phyloP scores from a whole-genome alignment of 1,140 invertebrate genomes.

The Leptinotarsa defecta region DNA sequence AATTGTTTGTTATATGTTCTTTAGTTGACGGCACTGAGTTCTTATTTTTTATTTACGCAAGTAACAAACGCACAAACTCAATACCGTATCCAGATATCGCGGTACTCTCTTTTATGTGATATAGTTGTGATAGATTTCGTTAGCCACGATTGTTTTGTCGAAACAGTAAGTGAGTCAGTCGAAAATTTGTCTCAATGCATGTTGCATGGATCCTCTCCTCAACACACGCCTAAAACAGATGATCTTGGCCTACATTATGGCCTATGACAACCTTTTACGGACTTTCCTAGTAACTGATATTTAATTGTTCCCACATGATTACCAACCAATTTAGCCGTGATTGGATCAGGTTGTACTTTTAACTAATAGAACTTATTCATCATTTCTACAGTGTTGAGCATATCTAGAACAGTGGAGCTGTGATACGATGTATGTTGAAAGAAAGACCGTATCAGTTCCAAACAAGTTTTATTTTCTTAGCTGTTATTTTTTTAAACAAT shows the following conservation, averaged over 20 bases:
- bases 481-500: too few species aligned
- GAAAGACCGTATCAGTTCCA: too few species aligned
- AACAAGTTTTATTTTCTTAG: too few species aligned
- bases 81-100: slow-evolving; percentile 40
- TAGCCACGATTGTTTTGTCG: background rate
- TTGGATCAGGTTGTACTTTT: too few species aligned
- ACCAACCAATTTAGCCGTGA: too few species aligned
- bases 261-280: slow-evolving; percentile 1
- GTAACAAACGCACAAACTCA: slow-evolving; percentile 45
- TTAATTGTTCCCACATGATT: too few species aligned
- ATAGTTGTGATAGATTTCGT: slow-evolving; percentile 4
- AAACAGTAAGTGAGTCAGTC: background rate
- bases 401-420: too few species aligned
- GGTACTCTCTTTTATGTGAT: slow-evolving; percentile 16
- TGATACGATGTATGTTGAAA: too few species aligned
- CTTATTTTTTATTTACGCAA: slow-evolving; percentile 7
- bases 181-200: background rate
- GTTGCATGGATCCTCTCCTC: background rate
- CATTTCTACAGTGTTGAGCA: too few species aligned
- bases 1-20: slow-evolving; percentile 25
- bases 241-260: slow-evolving; percentile 25
- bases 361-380: too few species aligned
- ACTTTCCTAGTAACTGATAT: background rate
- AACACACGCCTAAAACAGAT: slow-evolving; percentile 15
- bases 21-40: slow-evolving; percentile 27